These are phyloP conservation scores for Oegoconia quadripuncta DNA, from an alignment of 2,888 invertebrate species.

Conservation along the genomic window DNA sequence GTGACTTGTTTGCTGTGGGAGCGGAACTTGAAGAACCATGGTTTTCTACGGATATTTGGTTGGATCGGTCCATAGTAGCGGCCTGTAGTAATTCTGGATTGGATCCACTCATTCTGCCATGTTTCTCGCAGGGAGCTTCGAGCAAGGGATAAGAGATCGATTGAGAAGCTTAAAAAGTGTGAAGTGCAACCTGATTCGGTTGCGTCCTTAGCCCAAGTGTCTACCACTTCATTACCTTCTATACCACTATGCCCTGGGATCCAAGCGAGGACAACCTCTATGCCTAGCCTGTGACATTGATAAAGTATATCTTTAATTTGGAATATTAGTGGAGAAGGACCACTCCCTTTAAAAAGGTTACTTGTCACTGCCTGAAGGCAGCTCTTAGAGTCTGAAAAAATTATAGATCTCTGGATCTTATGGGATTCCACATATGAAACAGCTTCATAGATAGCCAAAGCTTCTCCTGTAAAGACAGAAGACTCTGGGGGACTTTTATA, in stretches of 20 bases:
- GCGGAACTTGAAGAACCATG: too few species aligned
- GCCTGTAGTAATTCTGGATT: background rate
- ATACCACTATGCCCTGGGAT: background rate
- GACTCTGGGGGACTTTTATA: constrained; percentile 3
- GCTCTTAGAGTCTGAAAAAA: constrained; percentile 11
- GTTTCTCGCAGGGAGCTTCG: background rate
- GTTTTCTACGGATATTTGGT: background rate
- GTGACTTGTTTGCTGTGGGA: too few species aligned
- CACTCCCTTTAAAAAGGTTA: background rate
- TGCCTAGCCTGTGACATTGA: background rate
- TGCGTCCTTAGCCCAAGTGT: background rate
- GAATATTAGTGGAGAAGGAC: background rate
- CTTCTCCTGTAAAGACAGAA: constrained; percentile 10
- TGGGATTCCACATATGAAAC: constrained; percentile 6
- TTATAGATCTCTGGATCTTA: constrained; percentile 3
- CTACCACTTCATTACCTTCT: background rate
- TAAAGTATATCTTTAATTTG: background rate
- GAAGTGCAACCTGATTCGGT: background rate
- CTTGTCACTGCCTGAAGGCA: constrained; percentile 2
- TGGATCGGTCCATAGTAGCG: background rate
- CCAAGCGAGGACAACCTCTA: background rate
- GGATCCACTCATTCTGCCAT: too few species aligned
- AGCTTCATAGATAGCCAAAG: constrained; percentile 7
- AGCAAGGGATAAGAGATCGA: background rate
- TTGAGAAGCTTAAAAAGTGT: background rate